A percentile compares a stretch with the other conserved stretches of the same genome.
Evolutionary conservation across 2,113 vertebrate genomes (phyloP).

Genomic region (Cercocebus atys): DNA sequence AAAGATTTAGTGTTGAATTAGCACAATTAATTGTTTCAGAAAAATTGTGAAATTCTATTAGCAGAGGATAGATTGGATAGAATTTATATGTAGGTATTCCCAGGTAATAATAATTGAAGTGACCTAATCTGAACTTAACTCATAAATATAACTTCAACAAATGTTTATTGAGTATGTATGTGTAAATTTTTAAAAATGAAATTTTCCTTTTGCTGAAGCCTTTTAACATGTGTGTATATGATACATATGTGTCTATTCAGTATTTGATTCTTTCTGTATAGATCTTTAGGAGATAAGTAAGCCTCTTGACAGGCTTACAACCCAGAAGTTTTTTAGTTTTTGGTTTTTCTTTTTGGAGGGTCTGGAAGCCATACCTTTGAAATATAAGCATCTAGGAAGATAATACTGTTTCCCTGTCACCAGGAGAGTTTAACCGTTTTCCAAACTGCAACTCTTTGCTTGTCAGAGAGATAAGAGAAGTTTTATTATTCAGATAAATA

Average conservation of each 20-base stretch:
- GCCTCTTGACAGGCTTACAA: not conserved
- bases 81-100: not conserved
- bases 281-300: not conserved
- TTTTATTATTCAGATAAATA: not conserved
- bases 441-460: not conserved
- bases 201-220: not conserved
- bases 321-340: not conserved
- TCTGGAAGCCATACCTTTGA: not conserved
- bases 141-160: not conserved
- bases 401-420: not conserved
- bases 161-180: not conserved
- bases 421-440: not conserved
- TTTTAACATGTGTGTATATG: not conserved
- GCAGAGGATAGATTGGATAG: not conserved
- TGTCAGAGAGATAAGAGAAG: not conserved
- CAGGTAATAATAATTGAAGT: constrained; percentile 32
- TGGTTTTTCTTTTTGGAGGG: not conserved
- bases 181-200: not conserved
- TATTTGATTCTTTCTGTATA: not conserved
- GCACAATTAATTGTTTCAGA: not conserved
- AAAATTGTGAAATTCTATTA: constrained; percentile 32
- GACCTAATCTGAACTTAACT: constrained; percentile 28
- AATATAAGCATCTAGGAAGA: not conserved
- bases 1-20: not conserved
- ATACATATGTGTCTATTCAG: not conserved